Base-by-base conservation (phyloP, 2,888 invertebrate species). In the Parnassius smintheus region DNA sequence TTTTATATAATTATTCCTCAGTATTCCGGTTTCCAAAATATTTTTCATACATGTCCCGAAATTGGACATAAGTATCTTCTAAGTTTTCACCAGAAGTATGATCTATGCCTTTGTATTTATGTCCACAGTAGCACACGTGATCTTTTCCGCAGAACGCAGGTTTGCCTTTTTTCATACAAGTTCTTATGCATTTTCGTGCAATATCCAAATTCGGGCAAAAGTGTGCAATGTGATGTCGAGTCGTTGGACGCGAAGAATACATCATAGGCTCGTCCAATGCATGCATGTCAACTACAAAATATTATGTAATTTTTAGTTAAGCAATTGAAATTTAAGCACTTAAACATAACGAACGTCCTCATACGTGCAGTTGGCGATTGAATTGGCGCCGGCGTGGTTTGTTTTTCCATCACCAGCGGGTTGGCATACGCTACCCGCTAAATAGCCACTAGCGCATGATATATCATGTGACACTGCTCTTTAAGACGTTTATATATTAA, bases 131-230 rank as follows among this genome's bases (percentile, higher is more conserved):
- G 46, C 91, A 91, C 0, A 72, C 66, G 59, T 90, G 88, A 63
- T 91, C 89, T 64, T 89, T 90, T 0, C 88, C 89, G 48, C 91
- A 91, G 64, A 90, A 91, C 0, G 91, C 90, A 22, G 89, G 85
- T 56, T 85, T 82, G 0, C 84, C 84, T 1, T 65, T 11, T 18
- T 70, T 58, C 80, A 85, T 80, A 56, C 91, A 91, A 18, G 68
- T 78, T 22, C 71, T 70, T n/a, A 91, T 88, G 51, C 91, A 91
- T 2, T 55, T 1, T 22, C 85, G 75, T 0, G 90, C 91, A 9
- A 69, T 49, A 0, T 81, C 74, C 0, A 90, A 67, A 59, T 85
- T 76, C 0, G 87, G 83, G 44, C 91, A 91, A 68, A 91, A 90
- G 63, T 91, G 91, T 0, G 89, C 86, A 2, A 91, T 90, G 44